These are phyloP conservation scores for Galerucella pusilla DNA, from an alignment of 2,888 invertebrate genomes.

Conservation along the genomic window DNA sequence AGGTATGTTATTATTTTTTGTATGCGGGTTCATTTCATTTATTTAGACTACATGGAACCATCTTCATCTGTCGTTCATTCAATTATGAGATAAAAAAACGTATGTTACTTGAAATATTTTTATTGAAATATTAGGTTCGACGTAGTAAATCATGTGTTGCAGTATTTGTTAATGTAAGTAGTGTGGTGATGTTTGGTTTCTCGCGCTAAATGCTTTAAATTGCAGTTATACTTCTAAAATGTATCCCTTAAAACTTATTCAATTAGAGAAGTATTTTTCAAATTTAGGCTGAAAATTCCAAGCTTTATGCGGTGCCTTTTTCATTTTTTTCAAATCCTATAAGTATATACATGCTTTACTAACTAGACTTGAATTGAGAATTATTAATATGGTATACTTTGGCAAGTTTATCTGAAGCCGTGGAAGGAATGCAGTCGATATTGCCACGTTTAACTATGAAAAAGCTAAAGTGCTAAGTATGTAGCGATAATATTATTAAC, in stretches of 20 bases:
- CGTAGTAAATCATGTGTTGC: constrained; percentile 15
- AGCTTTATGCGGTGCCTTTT: neutral
- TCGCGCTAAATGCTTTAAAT: neutral
- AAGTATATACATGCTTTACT: too few relatives aligned
- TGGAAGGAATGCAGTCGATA: too few relatives aligned
- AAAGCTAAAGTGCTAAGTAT: too few relatives aligned
- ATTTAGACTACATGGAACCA: neutral
- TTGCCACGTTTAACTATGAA: too few relatives aligned
- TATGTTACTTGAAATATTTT: neutral
- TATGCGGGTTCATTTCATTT: neutral
- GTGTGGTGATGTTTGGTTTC: neutral
- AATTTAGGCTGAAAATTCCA: neutral
- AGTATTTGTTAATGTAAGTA: constrained; percentile 13
- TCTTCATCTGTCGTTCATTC: neutral
- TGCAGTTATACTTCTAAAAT: neutral
- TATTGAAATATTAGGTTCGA: constrained; percentile 7
- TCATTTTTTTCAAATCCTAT: too few relatives aligned
- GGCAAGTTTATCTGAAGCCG: too few relatives aligned
- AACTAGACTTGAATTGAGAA: too few relatives aligned
- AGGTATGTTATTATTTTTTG: constrained; percentile 67
- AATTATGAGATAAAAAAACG: too few relatives aligned
- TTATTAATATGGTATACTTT: too few relatives aligned
- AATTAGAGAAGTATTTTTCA: neutral
- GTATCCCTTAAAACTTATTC: neutral
- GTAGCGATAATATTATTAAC: too few relatives aligned